These are phyloP conservation scores for Trilocha varians DNA, from an alignment of 2,888 invertebrate genomes.

Conservation along the genomic window DNA sequence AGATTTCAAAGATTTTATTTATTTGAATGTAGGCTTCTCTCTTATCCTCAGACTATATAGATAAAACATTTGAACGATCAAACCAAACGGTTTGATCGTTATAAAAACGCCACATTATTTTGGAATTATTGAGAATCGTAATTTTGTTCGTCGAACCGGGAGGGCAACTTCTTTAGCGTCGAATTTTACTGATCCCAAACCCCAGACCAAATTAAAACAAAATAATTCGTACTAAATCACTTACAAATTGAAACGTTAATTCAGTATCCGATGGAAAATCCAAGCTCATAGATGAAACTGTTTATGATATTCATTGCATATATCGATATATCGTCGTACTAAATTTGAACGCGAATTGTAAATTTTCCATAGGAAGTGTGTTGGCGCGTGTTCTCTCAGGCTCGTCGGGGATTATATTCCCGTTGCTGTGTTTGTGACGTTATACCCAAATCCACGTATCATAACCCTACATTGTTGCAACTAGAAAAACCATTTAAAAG, in stretches of 20 bases:
- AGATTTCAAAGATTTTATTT: too few species aligned
- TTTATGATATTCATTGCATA: background rate
- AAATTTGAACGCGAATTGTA: conserved; percentile 51
- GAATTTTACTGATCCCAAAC: conserved; percentile 29
- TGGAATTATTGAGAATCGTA: conserved; percentile 9
- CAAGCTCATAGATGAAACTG: background rate
- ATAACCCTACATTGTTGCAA: conserved; percentile 43
- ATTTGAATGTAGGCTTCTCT: too few species aligned
- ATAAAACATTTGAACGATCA: too few species aligned
- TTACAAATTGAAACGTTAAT: too few species aligned
- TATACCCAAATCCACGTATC: conserved; percentile 39
- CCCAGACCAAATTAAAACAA: too few species aligned
- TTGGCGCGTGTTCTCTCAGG: conserved; percentile 49
- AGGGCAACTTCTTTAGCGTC: conserved; percentile 26
- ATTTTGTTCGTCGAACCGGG: conserved; percentile 14
- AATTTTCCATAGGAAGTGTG: conserved; percentile 42
- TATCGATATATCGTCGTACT: conserved; percentile 14
- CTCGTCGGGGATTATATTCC: conserved; percentile 50
- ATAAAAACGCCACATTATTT: too few species aligned
- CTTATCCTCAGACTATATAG: too few species aligned
- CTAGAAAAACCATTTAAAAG: conserved; percentile 33
- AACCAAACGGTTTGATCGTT: too few species aligned
- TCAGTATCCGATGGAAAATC: too few species aligned
- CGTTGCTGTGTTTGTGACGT: conserved; percentile 50
- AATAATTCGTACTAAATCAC: too few species aligned